phyloP scores from a whole-genome alignment of 2,113 vertebrate genomes.

The Prionailurus viverrinus region DNA sequence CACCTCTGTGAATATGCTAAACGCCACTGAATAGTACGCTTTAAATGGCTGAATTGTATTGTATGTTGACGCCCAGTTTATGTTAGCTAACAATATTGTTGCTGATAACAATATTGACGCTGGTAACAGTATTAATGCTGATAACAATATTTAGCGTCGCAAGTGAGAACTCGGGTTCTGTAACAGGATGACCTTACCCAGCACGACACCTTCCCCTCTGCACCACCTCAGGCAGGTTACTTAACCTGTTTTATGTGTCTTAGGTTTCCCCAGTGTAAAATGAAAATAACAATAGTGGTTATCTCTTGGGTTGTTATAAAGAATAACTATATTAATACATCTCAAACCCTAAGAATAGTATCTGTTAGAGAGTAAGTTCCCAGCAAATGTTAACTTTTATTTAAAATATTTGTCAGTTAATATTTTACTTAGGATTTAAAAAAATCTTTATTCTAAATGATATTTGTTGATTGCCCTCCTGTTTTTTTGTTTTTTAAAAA shows the following conservation, averaged over 20 bases:
- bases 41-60: not conserved
- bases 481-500: not conserved
- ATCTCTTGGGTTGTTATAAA: not conserved
- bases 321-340: not conserved
- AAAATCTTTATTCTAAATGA: slow-evolving; percentile 4
- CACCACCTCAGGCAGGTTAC: not conserved
- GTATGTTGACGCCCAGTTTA: not conserved
- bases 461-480: not conserved
- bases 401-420: slow-evolving; percentile 31
- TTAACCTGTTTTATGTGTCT: not conserved
- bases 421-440: slow-evolving; percentile 13
- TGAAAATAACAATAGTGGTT: not conserved
- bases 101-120: not conserved
- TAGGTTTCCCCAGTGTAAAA: not conserved
- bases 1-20: not conserved
- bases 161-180: not conserved
- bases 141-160: not conserved
- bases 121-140: not conserved
- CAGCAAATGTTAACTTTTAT: slow-evolving; percentile 25
- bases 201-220: not conserved
- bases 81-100: not conserved
- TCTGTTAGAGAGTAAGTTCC: not conserved
- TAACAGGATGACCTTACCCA: not conserved
- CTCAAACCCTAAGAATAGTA: not conserved
- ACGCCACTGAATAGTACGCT: not conserved